phyloP scores from a whole-genome alignment of 1,140 invertebrate species.

The Ganaspis sp. region DNA sequence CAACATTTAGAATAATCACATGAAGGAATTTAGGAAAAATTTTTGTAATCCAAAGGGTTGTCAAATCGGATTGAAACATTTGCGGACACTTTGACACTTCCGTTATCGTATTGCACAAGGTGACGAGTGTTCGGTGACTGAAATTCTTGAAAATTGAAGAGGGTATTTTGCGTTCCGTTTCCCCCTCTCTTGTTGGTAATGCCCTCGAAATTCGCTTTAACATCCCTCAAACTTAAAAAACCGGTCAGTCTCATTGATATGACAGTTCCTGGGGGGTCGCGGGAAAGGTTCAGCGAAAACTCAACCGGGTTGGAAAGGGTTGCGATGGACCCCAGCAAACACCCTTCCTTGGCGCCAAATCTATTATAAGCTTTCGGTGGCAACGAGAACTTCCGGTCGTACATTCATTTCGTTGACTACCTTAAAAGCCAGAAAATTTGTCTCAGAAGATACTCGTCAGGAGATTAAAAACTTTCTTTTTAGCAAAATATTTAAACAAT shows the following conservation, averaged over 20 bases:
- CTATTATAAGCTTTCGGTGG: background rate
- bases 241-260: conserved; percentile 50
- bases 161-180: conserved; percentile 41
- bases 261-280: conserved; percentile 36
- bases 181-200: conserved; percentile 32
- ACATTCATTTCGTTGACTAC: background rate
- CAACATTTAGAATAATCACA: no score
- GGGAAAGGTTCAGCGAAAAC: conserved; percentile 34
- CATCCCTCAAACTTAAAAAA: conserved; percentile 50
- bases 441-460: background rate
- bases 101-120: conserved; percentile 56
- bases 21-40: no score
- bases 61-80: background rate
- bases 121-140: conserved; percentile 54
- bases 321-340: conserved; percentile 1
- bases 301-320: conserved; percentile 2
- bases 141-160: conserved; percentile 49
- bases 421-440: background rate
- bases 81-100: conserved; percentile 38
- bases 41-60: no score
- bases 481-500: no score
- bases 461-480: background rate
- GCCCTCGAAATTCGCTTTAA: conserved; percentile 45
- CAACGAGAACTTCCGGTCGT: conserved; percentile 3
- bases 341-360: background rate